Evolutionary conservation across 1,140 invertebrate genomes (phyloP).

Genomic region (Saccostrea cuccullata): DNA sequence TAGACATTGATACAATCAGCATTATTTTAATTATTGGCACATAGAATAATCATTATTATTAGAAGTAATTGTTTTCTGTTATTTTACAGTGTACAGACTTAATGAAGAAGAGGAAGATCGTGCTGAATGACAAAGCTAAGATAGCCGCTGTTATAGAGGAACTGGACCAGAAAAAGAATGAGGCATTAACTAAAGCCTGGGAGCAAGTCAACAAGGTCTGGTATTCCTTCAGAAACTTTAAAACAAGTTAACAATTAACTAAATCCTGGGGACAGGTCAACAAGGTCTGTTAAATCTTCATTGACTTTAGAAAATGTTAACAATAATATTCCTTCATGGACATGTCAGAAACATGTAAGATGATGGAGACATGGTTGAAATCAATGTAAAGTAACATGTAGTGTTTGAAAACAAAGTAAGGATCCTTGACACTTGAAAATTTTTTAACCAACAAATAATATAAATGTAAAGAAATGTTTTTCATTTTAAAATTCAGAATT

Average conservation of each 20-base stretch:
- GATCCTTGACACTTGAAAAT: no score
- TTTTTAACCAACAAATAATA: no score
- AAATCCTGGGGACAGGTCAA: slow-evolving; percentile 88
- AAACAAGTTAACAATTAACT: no score
- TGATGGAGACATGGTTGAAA: no score
- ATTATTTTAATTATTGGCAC: not conserved
- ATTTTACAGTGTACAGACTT: slow-evolving; percentile 86
- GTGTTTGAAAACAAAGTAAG: no score
- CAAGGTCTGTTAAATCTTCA: slow-evolving; percentile 69
- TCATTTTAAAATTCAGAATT: no score
- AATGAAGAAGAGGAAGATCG: slow-evolving; percentile 88
- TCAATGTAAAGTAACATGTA: no score
- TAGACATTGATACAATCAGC: not conserved
- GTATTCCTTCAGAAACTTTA: slow-evolving; percentile 77
- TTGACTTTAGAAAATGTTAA: no score
- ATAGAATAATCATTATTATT: not conserved
- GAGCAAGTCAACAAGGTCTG: slow-evolving; percentile 82
- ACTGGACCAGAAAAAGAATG: slow-evolving; percentile 93
- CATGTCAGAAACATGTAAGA: no score
- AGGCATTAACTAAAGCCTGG: slow-evolving; percentile 89
- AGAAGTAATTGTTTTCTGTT: not conserved
- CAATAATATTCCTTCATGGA: no score
- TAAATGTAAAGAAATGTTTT: not conserved
- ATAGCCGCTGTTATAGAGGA: slow-evolving; percentile 90
- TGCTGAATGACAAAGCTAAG: slow-evolving; percentile 89